Evolutionary conservation across 1,140 invertebrate genomes (phyloP), one percentile per base, ranked within the genome.

Genomic region (Penaeus japonicus): DNA sequence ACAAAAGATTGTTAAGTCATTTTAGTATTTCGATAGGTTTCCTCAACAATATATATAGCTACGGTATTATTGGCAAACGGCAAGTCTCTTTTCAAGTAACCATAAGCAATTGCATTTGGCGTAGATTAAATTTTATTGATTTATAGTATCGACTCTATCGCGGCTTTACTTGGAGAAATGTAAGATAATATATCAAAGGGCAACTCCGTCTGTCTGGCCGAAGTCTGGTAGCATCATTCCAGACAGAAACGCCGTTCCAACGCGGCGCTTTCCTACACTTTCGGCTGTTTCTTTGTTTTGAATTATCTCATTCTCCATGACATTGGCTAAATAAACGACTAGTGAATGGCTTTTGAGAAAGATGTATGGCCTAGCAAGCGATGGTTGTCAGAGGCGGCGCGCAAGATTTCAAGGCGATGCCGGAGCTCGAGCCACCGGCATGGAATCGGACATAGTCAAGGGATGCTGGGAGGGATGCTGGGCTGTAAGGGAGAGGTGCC

Each of bases 151-250:
- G 59, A 57, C 27, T 18, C 35, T 15, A 83, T 17, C 22, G n/a
- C 55, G n/a, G 32, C 22, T 65, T 39, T 27, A 18, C 30, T 54
- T 57, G 12, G n/a, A 75, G 32, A 84, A 84, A 54, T 54, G 24
- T n/a, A 32, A 15, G 22, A 30, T 24, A 85, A 78, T 85, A 59
- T 77, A 78, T 78, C 73, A 78, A 78, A 85, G 78, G 84, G 84
- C 84, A 85, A 85, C 84, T 85, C 70, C 70, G 20, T 10, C 70
- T 55, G 84, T 85, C 84, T 85, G 73, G 73, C 84, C 54, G 30
- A 59, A 85, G 84, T 85, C 84, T 85, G 84, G 73, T 85, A 85
- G 84, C 84, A 85, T 85, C 84, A 85, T 85, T 85, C 84, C 84
- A 85, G 84, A 85, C 73, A 75, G 55, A 59, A 85, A 85, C 47